phyloP scores from a whole-genome alignment of 2,888 invertebrate species.

The Mythimna impura region DNA sequence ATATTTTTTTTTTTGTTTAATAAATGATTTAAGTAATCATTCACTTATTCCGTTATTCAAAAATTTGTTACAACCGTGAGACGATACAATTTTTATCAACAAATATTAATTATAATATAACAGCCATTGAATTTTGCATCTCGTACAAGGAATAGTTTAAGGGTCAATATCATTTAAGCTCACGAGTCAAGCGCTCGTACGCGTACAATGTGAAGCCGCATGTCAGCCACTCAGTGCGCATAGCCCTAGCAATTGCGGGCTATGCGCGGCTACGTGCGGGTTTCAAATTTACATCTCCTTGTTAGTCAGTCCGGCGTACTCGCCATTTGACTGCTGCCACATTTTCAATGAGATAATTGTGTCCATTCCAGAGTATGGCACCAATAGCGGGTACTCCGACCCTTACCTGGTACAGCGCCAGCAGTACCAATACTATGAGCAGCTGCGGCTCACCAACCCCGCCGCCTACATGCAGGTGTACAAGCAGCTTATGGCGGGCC shows the following conservation, averaged over 20 bases:
- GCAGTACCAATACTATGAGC: constrained; percentile 94
- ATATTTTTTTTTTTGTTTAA: too few species aligned
- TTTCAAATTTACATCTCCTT: neutral
- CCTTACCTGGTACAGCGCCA: constrained; percentile 91
- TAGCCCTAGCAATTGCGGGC: neutral
- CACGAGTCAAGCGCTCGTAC: neutral
- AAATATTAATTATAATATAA: constrained; percentile 5
- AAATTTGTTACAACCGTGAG: neutral
- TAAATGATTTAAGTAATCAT: too few species aligned
- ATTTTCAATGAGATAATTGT: neutral
- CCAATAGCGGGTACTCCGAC: constrained; percentile 77
- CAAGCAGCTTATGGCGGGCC: constrained; percentile 92
- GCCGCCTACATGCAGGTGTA: constrained; percentile 95
- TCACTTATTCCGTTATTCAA: neutral
- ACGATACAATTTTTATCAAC: constrained; percentile 3
- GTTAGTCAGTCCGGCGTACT: too few species aligned
- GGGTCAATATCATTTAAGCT: neutral
- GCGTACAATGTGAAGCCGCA: too few species aligned
- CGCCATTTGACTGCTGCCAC: neutral
- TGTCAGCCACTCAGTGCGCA: neutral
- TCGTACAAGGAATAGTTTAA: neutral
- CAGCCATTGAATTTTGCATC: neutral
- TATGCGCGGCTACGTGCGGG: too few species aligned
- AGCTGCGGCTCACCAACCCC: constrained; percentile 94
- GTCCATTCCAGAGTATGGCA: constrained; percentile 58